These are phyloP conservation scores for Thera obeliscata DNA, from an alignment of 2,888 invertebrate genomes.

Conservation along the genomic window DNA sequence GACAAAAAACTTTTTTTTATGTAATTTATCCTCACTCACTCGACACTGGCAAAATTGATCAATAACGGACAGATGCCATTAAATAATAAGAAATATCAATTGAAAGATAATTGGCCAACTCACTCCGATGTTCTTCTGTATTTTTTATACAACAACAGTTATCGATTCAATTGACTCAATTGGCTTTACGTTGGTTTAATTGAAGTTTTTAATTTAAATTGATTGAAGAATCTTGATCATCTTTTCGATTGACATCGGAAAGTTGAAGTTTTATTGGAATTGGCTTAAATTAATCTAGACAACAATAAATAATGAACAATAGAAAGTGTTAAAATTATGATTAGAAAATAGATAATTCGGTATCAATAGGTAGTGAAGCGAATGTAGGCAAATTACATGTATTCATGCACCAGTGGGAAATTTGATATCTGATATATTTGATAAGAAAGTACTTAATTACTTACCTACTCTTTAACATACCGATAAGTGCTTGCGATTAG, in stretches of 20 bases:
- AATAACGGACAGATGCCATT: too few species aligned
- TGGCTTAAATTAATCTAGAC: neutral
- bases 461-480: slow-evolving; percentile 27
- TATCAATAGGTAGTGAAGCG: slow-evolving; percentile 44
- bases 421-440: slow-evolving; percentile 60
- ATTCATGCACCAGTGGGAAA: slow-evolving; percentile 56
- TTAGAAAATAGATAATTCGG: slow-evolving; percentile 36
- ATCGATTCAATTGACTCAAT: slow-evolving; percentile 47
- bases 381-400: slow-evolving; percentile 51
- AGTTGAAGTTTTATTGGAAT: neutral
- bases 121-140: slow-evolving; percentile 10
- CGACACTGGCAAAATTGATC: too few species aligned
- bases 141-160: slow-evolving; percentile 33
- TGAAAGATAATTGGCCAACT: slow-evolving; percentile 28
- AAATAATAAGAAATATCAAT: slow-evolving; percentile 15
- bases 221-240: slow-evolving; percentile 20
- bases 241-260: neutral
- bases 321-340: slow-evolving; percentile 37
- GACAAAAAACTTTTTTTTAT: too few species aligned
- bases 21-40: too few species aligned
- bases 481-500: slow-evolving; percentile 13
- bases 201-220: slow-evolving; percentile 24
- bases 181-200: slow-evolving; percentile 29
- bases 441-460: slow-evolving; percentile 61
- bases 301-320: slow-evolving; percentile 5